Conservation (phyloP, 2,888 invertebrate species). For the Drosophila differens region DNA sequence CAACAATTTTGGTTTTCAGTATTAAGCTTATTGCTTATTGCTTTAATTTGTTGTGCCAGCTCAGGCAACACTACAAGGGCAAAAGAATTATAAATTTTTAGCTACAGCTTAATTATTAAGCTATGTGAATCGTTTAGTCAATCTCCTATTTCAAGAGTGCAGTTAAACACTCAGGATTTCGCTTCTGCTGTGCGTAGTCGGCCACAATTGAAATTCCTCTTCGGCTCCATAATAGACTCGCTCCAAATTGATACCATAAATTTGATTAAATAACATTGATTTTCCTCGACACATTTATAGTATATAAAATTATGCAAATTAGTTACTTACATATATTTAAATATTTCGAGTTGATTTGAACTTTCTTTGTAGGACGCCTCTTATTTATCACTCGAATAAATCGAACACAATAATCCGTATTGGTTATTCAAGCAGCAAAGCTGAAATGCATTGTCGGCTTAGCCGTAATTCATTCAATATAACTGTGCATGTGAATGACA, state of each 20-base stretch:
- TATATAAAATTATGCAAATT: background rate
- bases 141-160: background rate
- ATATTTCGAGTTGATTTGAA: background rate
- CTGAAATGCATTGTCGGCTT: conserved; percentile 42
- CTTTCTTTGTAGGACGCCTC: conserved; percentile 4
- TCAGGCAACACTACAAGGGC: background rate
- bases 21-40: conserved; percentile 68
- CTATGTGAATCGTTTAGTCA: background rate
- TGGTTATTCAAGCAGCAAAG: conserved; percentile 49
- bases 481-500: conserved; percentile 53
- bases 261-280: background rate
- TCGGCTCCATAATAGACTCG: background rate
- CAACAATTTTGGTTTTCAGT: conserved; percentile 17
- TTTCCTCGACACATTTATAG: background rate
- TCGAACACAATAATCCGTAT: conserved; percentile 25
- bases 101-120: background rate
- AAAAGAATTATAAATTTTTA: background rate
- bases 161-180: background rate
- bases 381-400: conserved; percentile 21
- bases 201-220: background rate
- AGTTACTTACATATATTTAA: background rate
- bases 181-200: background rate
- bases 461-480: conserved; percentile 55
- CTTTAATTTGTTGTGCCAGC: conserved; percentile 56
- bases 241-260: background rate